Evolutionary conservation across 2,888 invertebrate species (phyloP).

Genomic region (Orthosia incerta): DNA sequence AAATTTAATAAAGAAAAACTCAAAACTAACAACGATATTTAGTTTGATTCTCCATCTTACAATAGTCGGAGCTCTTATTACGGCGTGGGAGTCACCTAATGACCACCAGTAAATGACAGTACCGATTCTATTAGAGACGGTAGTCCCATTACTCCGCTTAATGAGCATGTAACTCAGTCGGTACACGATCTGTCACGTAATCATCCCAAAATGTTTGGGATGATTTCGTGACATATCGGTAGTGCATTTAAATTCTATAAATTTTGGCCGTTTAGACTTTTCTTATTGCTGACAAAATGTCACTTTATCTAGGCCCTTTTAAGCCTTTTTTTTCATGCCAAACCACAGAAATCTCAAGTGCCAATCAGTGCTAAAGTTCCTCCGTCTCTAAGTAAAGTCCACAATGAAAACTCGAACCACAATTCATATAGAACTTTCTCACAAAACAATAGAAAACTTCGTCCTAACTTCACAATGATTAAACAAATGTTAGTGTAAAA

Average conservation of each 20-base stretch:
- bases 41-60: slow-evolving; percentile 10
- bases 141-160: slow-evolving; percentile 31
- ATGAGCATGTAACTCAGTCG: slow-evolving; percentile 37
- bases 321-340: too few relatives aligned
- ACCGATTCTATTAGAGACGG: slow-evolving; percentile 41
- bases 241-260: too few relatives aligned
- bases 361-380: slow-evolving; percentile 16
- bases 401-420: slow-evolving; percentile 28
- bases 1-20: background rate
- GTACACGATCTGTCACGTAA: too few relatives aligned
- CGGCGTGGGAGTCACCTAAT: slow-evolving; percentile 20
- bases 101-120: slow-evolving; percentile 50
- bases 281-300: too few relatives aligned
- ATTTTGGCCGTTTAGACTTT: background rate
- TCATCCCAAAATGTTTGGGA: too few relatives aligned
- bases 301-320: too few relatives aligned
- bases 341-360: background rate
- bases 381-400: slow-evolving; percentile 8
- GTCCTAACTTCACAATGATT: slow-evolving; percentile 51
- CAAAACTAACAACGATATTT: slow-evolving; percentile 2
- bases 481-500: background rate
- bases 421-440: slow-evolving; percentile 26
- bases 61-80: slow-evolving; percentile 31
- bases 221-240: too few relatives aligned
- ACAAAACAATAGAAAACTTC: slow-evolving; percentile 56